Percentiles rank a stretch among this genome's conserved stretches.
These are phyloP conservation scores for Halisarca cf. caerulea DNA, from an alignment of 37 sponge, comb jelly and placozoan genomes.

Conservation along the genomic window DNA sequence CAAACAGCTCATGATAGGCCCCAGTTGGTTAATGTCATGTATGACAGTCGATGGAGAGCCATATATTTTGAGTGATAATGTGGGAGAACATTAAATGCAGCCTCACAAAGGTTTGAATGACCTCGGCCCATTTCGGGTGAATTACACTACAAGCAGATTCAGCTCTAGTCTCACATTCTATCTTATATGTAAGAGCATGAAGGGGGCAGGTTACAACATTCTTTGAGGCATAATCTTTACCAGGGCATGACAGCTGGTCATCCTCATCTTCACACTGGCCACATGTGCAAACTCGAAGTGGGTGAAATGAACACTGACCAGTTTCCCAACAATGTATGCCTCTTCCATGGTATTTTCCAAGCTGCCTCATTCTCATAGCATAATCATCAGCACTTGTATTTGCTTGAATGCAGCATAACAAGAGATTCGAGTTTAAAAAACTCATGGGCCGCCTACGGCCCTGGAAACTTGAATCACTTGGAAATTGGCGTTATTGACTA, in stretches of 20 bases:
- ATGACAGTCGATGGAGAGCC: background rate
- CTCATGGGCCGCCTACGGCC: too few relatives aligned
- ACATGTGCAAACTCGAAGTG: slow-evolving; percentile 7
- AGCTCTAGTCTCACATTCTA: slow-evolving; percentile 32
- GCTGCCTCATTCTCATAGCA: slow-evolving; percentile 9
- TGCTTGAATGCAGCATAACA: background rate
- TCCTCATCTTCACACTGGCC: slow-evolving; percentile 21
- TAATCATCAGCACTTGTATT: slow-evolving; percentile 3
- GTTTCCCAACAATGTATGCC: slow-evolving; percentile 38
- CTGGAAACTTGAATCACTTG: too few relatives aligned
- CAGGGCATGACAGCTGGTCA: slow-evolving; percentile 25
- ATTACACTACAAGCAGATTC: background rate
- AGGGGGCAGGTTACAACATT: slow-evolving; percentile 6
- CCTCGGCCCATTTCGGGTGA: slow-evolving; percentile 29
- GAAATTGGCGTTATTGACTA: too few relatives aligned
- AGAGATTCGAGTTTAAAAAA: too few relatives aligned
- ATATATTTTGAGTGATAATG: background rate
- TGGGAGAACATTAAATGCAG: slow-evolving; percentile 4
- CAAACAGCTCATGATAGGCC: background rate
- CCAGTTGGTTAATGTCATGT: background rate
- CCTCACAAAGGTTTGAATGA: slow-evolving; percentile 15
- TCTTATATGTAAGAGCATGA: slow-evolving; percentile 32
- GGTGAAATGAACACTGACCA: slow-evolving; percentile 43
- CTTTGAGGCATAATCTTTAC: slow-evolving; percentile 22
- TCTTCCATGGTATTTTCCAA: slow-evolving; percentile 45